Conservation (phyloP, 1,140 invertebrate species). For the Rhagoletis pomonella region DNA sequence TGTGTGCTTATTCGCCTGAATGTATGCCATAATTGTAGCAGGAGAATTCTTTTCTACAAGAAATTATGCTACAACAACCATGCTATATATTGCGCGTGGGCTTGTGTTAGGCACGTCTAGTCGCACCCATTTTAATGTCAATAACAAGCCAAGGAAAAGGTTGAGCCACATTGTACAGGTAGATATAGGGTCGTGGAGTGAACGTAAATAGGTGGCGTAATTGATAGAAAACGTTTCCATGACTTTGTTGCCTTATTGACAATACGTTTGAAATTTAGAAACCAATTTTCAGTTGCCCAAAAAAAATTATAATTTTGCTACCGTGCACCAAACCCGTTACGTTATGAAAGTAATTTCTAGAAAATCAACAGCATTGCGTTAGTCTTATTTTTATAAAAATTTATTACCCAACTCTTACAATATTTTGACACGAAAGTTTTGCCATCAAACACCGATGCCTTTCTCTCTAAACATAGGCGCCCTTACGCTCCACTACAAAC, state of each 20-base stretch:
- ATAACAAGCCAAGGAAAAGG: slow-evolving; percentile 50
- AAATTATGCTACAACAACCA: slow-evolving; percentile 27
- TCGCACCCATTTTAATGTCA: slow-evolving; percentile 59
- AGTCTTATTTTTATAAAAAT: background rate
- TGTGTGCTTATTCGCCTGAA: background rate
- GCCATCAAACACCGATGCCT: no score
- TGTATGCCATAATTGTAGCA: slow-evolving; percentile 1
- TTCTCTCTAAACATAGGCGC: no score
- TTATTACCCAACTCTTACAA: background rate
- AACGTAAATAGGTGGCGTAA: background rate
- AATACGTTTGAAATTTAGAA: background rate
- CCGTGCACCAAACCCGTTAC: no score
- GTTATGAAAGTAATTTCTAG: no score
- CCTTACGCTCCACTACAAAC: no score
- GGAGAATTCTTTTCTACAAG: background rate
- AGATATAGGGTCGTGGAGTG: background rate
- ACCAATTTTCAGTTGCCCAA: no score
- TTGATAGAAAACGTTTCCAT: background rate
- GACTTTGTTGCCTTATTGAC: no score
- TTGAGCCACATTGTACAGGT: slow-evolving; percentile 37
- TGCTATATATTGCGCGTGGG: background rate
- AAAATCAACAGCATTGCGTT: background rate
- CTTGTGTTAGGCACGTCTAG: slow-evolving; percentile 41
- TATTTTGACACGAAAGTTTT: background rate
- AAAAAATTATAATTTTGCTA: no score